These are phyloP conservation scores for Malurus alboscapulatus DNA, from an alignment of 2,113 vertebrate genomes.

Conservation along the genomic window DNA sequence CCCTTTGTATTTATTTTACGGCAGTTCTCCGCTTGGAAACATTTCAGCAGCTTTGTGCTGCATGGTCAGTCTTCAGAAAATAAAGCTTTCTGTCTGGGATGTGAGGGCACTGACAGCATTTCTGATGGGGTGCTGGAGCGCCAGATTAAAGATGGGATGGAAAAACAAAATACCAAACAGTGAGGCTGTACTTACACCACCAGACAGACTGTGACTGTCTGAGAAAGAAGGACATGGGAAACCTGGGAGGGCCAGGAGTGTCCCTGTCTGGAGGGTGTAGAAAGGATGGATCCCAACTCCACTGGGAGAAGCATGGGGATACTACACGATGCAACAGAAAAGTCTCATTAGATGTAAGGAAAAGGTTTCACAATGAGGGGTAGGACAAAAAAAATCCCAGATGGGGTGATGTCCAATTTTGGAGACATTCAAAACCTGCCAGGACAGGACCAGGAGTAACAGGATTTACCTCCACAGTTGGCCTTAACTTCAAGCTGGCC, in stretches of 20 bases:
- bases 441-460: neutral
- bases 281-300: neutral
- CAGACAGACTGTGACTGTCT: neutral
- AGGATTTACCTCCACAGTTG: neutral
- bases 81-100: neutral
- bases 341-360: neutral
- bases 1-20: neutral
- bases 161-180: neutral
- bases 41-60: conserved; percentile 15
- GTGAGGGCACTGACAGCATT: neutral
- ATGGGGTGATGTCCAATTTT: neutral
- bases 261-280: neutral
- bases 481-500: neutral
- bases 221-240: neutral
- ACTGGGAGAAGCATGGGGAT: neutral
- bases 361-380: neutral
- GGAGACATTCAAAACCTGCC: neutral
- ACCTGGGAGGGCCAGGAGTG: neutral
- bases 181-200: neutral
- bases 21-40: neutral
- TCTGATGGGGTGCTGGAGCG: neutral
- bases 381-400: neutral
- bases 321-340: rapidly evolving
- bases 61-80: conserved; percentile 4
- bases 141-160: neutral